Evolutionary conservation across 2,797 vertebrate species (phyloP).

Genomic region (Sardinella longiceps): DNA sequence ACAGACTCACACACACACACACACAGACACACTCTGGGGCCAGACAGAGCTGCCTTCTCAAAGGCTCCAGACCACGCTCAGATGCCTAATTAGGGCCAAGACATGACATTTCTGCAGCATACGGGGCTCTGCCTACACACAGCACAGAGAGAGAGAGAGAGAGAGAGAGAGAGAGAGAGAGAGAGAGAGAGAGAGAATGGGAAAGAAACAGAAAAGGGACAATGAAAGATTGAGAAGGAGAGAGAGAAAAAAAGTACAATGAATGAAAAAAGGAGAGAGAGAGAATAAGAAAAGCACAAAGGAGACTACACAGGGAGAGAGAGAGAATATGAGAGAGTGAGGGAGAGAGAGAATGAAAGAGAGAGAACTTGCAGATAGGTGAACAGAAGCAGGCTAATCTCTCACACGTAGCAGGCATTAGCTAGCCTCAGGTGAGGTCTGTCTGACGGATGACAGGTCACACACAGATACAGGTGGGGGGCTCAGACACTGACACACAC

Average conservation of each 20-base stretch:
- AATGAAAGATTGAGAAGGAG: background rate
- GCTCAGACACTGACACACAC: background rate
- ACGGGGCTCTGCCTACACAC: conserved; percentile 67
- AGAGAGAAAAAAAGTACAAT: conserved; percentile 19
- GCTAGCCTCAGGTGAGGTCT: conserved; percentile 8
- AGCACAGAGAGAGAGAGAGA: conserved; percentile 55
- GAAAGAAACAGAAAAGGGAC: background rate
- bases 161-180: background rate
- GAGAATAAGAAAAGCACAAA: background rate
- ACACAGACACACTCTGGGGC: background rate
- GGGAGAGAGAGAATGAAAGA: background rate
- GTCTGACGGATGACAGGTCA: conserved; percentile 13
- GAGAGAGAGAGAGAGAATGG: background rate
- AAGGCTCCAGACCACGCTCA: conserved; percentile 67
- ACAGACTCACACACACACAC: conserved; percentile 25
- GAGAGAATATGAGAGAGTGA: background rate
- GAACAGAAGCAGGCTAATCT: conserved; percentile 53
- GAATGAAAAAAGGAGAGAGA: conserved; percentile 18
- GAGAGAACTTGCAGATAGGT: background rate
- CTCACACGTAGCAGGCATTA: background rate
- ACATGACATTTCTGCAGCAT: conserved; percentile 85
- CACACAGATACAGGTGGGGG: conserved; percentile 43
- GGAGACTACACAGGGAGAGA: background rate
- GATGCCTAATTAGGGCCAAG: conserved; percentile 83
- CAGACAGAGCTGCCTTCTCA: conserved; percentile 39